Evolutionary conservation across 2,113 vertebrate species (phyloP).

Genomic region (Pimephales promelas): DNA sequence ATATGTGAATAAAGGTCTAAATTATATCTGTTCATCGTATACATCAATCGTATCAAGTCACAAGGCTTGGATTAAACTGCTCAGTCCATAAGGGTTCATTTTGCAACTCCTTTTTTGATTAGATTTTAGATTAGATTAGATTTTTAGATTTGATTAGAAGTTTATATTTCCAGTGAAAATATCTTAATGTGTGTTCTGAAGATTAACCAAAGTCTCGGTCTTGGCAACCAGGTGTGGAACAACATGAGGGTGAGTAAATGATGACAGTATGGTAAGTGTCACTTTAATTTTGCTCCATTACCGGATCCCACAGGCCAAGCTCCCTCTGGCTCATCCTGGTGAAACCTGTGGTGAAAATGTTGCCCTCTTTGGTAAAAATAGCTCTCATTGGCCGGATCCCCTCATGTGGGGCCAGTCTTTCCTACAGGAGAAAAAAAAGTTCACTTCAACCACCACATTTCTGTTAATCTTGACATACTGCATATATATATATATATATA

Average conservation of each 20-base stretch:
- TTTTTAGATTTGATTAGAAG: too few species aligned
- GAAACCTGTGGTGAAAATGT: constrained; percentile 98
- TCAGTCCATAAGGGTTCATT: not conserved
- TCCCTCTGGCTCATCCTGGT: constrained; percentile 99
- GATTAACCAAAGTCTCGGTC: not conserved
- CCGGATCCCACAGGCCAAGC: constrained; percentile 98
- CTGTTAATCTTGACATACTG: not conserved
- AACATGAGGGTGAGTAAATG: not conserved
- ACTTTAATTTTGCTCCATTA: constrained; percentile 65
- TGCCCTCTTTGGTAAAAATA: constrained; percentile 92
- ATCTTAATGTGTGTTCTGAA: not conserved
- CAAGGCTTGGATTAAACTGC: not conserved
- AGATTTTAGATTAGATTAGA: too few species aligned
- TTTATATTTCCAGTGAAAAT: not conserved
- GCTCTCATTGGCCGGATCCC: constrained; percentile 96
- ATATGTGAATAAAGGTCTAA: not conserved
- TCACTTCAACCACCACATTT: not conserved
- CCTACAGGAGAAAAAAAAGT: constrained; percentile 70
- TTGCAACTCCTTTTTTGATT: not conserved
- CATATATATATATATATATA: too few species aligned
- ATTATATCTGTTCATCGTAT: not conserved
- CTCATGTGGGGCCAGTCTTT: constrained; percentile 92
- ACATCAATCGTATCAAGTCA: not conserved
- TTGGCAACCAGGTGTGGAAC: not conserved
- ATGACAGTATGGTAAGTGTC: not conserved